A percentile compares a stretch with the other conserved stretches of the same genome.
phyloP scores from a whole-genome alignment of 2,113 vertebrate species.

The Rhodinocichla rosea region DNA sequence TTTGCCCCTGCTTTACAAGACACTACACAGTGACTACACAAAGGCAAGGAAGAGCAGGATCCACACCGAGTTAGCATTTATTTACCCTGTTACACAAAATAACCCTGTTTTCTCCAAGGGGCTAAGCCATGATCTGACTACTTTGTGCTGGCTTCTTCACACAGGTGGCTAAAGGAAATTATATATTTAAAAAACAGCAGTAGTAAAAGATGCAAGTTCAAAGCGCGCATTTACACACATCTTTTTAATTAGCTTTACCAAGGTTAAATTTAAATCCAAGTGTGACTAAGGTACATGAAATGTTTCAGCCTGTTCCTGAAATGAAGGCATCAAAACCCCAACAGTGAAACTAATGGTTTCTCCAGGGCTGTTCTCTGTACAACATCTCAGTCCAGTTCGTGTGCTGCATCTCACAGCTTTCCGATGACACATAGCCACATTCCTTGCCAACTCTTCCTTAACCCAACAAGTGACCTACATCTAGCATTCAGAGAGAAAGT shows the following conservation, averaged over 20 bases:
- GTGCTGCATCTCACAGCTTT: not conserved
- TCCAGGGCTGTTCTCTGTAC: conserved; percentile 40
- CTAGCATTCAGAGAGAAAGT: not conserved
- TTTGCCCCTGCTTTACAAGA: not conserved
- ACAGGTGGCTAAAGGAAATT: not conserved
- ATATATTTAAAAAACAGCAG: not conserved
- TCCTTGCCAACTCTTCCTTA: conserved; percentile 30
- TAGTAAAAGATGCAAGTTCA: conserved; percentile 31
- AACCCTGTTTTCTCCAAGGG: not conserved
- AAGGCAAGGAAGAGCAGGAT: not conserved
- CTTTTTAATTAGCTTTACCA: conserved; percentile 57
- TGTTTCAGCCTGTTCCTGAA: conserved; percentile 31
- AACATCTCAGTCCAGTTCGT: not conserved
- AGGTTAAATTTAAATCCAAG: conserved; percentile 62
- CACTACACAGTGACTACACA: not conserved
- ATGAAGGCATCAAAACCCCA: conserved; percentile 54
- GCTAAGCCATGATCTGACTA: not conserved
- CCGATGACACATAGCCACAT: conserved; percentile 1
- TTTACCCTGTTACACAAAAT: not conserved
- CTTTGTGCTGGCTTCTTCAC: not conserved
- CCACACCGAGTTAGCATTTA: fast-evolving
- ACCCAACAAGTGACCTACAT: conserved; percentile 16
- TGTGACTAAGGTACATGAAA: not conserved
- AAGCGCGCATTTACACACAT: not conserved
- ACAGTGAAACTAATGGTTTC: conserved; percentile 45